Evolutionary conservation across 2,113 vertebrate species (phyloP), one percentile per base, ranked within the genome.

Genomic region (Pristiophorus japonicus): DNA sequence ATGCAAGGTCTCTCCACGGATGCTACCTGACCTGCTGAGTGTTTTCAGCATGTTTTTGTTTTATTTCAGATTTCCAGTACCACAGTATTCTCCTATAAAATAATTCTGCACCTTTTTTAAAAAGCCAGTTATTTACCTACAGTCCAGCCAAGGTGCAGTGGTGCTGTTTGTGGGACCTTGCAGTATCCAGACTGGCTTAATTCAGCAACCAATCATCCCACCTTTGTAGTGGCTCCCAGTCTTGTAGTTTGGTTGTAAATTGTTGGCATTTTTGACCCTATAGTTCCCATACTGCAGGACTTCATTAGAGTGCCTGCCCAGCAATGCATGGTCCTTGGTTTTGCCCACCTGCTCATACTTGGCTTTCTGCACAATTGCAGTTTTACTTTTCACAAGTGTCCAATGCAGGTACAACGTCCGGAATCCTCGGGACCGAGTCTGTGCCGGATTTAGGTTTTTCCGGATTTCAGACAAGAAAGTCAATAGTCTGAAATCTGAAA

Each of bases 341-440:
- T 97, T 97, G 1, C 97, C 98, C 96, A 98, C 98, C 96, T 97
- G 96, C 16, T 97, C 98, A 95, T 97, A 97, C 90, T 98, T 98
- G 96, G 98, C 98, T 96, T 97, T 98, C 95, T 98, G 96, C 42
- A 97, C 97, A 95, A 98, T 98, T 96, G 98, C 98, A 96, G 98
- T 98, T 96, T 98, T 98, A 96, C 97, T 97, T 96, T 97, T 98
- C 5, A 96, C 96, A 87, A 27, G 22, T 87, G 47, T 51, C 84
- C 27, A 81, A 42, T 81, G n/a, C n/a, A n/a, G n/a, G n/a, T n/a
- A n/a, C n/a, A n/a, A n/a, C n/a, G n/a, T n/a, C n/a, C n/a, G n/a
- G n/a, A n/a, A n/a, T n/a, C n/a, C n/a, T n/a, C n/a, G n/a, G n/a
- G n/a, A n/a, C n/a, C n/a, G n/a, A n/a, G n/a, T n/a, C n/a, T n/a